Evolutionary conservation across 2,888 invertebrate genomes (phyloP).

Genomic region (Ditylenchus weischeri): DNA sequence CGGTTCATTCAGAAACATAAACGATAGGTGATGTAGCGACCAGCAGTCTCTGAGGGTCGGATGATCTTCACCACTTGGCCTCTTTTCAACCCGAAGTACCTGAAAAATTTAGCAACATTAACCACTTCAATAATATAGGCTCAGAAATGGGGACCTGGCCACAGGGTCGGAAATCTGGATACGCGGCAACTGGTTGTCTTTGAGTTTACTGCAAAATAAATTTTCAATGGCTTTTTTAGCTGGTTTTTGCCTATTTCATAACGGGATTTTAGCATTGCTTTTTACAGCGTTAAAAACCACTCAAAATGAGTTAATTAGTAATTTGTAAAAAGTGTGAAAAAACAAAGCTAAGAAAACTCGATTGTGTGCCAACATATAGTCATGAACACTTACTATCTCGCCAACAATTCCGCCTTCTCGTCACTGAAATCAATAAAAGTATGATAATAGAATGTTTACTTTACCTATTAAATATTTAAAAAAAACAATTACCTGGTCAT

Average conservation of each 20-base stretch:
- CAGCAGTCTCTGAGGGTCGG: conserved; percentile 93
- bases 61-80: conserved; percentile 95
- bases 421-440: conserved; percentile 67
- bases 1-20: not conserved
- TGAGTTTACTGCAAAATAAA: conserved; percentile 71
- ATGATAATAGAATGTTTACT: too few relatives aligned
- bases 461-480: too few relatives aligned
- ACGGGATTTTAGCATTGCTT: too few relatives aligned
- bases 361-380: not conserved
- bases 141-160: conserved; percentile 66
- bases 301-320: too few relatives aligned
- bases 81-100: conserved; percentile 91
- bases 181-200: conserved; percentile 96
- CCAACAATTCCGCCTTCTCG: conserved; percentile 89
- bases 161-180: conserved; percentile 98
- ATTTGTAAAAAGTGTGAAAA: too few relatives aligned
- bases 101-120: too few relatives aligned
- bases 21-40: conserved; percentile 94
- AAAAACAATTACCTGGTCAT: conserved; percentile 69
- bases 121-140: too few relatives aligned
- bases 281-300: too few relatives aligned
- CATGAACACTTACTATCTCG: conserved; percentile 75
- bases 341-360: too few relatives aligned
- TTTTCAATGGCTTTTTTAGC: too few relatives aligned
- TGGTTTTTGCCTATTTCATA: too few relatives aligned